Evolutionary conservation across 2,797 vertebrate species (phyloP), one percentile per base, ranked within the genome.

Genomic region (Tragelaphus oryx): DNA sequence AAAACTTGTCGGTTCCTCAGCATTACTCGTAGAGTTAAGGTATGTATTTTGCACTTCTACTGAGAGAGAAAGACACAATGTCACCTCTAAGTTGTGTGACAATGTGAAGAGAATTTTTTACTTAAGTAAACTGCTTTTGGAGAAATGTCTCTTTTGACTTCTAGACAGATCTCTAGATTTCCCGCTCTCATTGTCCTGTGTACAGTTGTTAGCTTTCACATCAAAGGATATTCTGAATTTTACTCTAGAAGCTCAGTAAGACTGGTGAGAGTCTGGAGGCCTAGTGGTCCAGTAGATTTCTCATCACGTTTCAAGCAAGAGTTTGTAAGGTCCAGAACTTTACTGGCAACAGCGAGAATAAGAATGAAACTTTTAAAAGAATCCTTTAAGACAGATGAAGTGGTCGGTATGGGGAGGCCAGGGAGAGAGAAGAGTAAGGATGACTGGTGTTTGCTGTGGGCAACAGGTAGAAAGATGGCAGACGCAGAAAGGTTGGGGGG

Each of bases 1-100:
- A 99, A 99, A 97, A 99, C 99, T 0, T 99, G 99, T 96, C 99
- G 99, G 96, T 99, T 99, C 98, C 99, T 99, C 96, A 99, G 98
- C 97, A 99, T 99, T 86, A 99, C 99, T 97, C 99, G 99, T 87
- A 98, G 99, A 98, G 99, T 99, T 94, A 99, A 99, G 98, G 99
- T 99, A 98, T 5, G 97, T 91, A 13, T 93, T 91, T 81, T 88
- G 18, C 0, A 52, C 24, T 75, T 96, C n/a, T n/a, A 6, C 18
- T 30, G 54, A 46, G 17, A 94, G 59, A 44, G 16, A 91, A 62
- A 37, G 48, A 52, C 16, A 62, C 17, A 3, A 1, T 28, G 30
- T 74, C 55, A 11, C 18, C 54, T 41, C 10, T 33, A 24, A 79
- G 54, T 26, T 65, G 5, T 48, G 9, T 80, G 22, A 80, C 33